Conservation (phyloP, 2,113 vertebrate species). For the Micromys minutus region DNA sequence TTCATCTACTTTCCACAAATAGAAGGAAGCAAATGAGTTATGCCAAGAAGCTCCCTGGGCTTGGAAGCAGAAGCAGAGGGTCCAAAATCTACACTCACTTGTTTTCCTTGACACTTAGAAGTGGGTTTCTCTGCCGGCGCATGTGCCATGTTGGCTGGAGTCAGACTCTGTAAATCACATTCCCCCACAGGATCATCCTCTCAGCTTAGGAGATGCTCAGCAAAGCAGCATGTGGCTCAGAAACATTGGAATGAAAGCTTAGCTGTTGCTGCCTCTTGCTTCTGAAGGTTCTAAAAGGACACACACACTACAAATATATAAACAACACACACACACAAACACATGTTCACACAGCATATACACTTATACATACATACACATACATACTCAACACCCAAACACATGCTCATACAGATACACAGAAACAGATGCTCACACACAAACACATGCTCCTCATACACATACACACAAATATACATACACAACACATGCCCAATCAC, state of each 20-base stretch:
- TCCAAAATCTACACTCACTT: not conserved
- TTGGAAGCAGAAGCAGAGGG: not conserved
- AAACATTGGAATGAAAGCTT: not conserved
- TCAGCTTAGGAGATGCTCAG: not conserved
- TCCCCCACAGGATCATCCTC: not conserved
- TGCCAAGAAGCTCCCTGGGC: not conserved
- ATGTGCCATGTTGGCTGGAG: not conserved
- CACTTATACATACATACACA: not conserved
- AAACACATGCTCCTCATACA: not conserved
- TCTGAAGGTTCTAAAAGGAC: not conserved
- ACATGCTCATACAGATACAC: not conserved
- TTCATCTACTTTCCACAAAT: conserved; percentile 16
- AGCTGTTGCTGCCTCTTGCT: not conserved
- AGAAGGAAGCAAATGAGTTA: not conserved
- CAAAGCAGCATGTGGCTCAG: not conserved
- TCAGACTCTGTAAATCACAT: not conserved
- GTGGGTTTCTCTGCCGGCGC: not conserved
- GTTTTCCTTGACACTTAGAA: not conserved
- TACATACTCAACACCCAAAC: not conserved
- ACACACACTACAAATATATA: not conserved
- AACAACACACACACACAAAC: not conserved
- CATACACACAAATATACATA: not conserved
- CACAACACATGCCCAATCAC: not conserved
- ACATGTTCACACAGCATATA: not conserved
- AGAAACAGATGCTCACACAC: not conserved